Base-by-base conservation (phyloP, 2,888 invertebrate genomes). In the Leptopilina myrica region DNA sequence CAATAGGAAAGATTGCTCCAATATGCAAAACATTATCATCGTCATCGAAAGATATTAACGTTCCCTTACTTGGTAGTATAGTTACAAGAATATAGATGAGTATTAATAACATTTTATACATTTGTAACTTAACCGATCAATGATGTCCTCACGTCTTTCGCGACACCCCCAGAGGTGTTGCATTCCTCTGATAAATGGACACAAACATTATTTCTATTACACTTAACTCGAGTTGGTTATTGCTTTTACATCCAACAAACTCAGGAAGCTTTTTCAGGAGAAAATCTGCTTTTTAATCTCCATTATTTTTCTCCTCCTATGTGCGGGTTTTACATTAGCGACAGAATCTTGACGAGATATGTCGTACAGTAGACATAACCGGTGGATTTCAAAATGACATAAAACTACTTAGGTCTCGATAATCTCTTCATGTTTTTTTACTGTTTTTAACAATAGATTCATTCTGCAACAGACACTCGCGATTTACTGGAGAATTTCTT, bases 1-100 rank as follows among this genome's bases (percentile, higher is more conserved):
- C 96, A 93, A 99, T 99, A 62, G 99, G 99, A 92, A 99, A 99
- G 89, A 99, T 98, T 78, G 98, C 99, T 78, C 99, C 99, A 92
- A 99, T 98, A 92, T 98, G 97, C 87, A 98, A 93, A 89, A 97
- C 96, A 92, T 96, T 95, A 86, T 94, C 94, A 69, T 93, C 93
- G 81, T 93, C 91, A 65, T 90, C 89, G 59, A 86, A 81, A 14
- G 86, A 85, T 79, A 88, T 87, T 73, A 89, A 84, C 76, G 88
- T 88, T 76, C 86, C 87, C 59, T 85, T 79, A 80, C 85, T 84
- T 80, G 82, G 81, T 75, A 83, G 77, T 75, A 83, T 83, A 76
- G 84, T 81, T 62, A 84, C 82, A 56, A 88, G 69, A 82, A 85
- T 64, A 56, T 11, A 56, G 5, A 73, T 15, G 64, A 85, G 77